Conservation (phyloP, 2,113 vertebrate species). For the Callipepla californica region DNA sequence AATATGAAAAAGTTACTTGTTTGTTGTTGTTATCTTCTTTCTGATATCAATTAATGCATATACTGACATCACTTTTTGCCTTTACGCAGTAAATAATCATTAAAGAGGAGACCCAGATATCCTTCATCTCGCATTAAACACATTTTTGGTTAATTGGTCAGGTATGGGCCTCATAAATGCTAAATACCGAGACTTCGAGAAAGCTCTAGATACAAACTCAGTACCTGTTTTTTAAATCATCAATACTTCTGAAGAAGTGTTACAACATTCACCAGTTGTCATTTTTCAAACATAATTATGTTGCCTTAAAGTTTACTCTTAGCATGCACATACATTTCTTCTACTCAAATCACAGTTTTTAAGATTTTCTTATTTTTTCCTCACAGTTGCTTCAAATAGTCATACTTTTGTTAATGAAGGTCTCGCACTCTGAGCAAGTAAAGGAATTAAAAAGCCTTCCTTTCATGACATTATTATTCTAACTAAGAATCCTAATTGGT, state of each 20-base stretch:
- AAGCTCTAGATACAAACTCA: background rate
- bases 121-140: background rate
- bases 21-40: background rate
- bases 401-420: conserved; percentile 57
- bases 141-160: background rate
- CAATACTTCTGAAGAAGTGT: background rate
- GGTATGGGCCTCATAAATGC: background rate
- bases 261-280: background rate
- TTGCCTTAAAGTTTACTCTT: background rate
- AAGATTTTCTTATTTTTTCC: conserved; percentile 12
- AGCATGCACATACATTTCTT: background rate
- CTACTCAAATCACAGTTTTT: background rate
- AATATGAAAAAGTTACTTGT: background rate
- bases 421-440: conserved; percentile 64
- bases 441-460: conserved; percentile 39
- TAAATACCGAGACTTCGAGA: background rate
- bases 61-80: background rate
- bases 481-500: conserved; percentile 34
- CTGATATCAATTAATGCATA: background rate
- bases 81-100: background rate
- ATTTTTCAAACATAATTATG: background rate
- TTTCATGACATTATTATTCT: conserved; percentile 58
- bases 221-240: background rate
- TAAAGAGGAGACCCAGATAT: background rate
- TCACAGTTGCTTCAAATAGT: conserved; percentile 27